These are phyloP conservation scores for Sapayoa aenigma DNA, from an alignment of 2,113 vertebrate species.

Conservation along the genomic window DNA sequence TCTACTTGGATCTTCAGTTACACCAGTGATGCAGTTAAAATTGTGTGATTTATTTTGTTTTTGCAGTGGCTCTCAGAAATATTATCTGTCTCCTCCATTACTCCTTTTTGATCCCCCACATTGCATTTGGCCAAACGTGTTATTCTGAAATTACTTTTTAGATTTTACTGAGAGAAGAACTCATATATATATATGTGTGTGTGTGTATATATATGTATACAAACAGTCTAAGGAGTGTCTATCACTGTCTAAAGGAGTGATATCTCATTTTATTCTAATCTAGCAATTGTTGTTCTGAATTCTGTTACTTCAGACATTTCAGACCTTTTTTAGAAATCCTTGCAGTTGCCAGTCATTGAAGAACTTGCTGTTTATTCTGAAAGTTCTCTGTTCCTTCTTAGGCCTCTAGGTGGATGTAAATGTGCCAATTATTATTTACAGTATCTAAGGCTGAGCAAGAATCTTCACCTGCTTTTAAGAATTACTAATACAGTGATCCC, in stretches of 20 bases:
- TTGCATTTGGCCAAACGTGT: background rate
- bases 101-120: background rate
- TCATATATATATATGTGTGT: no score
- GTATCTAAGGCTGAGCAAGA: background rate
- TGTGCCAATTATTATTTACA: background rate
- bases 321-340: background rate
- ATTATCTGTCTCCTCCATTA: background rate
- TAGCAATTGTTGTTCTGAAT: background rate
- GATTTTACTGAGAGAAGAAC: background rate
- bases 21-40: background rate
- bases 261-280: background rate
- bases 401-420: background rate
- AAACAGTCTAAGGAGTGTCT: background rate
- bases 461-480: background rate
- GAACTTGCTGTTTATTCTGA: background rate
- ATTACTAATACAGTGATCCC: no score
- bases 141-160: background rate
- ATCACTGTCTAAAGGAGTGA: background rate
- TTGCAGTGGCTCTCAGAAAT: background rate
- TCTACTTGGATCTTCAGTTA: background rate
- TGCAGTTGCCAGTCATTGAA: background rate
- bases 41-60: background rate
- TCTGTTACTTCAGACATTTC: background rate
- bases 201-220: no score
- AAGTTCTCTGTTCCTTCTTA: background rate